Conservation (phyloP, 2,888 invertebrate genomes). For the Anagyrus pseudococci region DNA sequence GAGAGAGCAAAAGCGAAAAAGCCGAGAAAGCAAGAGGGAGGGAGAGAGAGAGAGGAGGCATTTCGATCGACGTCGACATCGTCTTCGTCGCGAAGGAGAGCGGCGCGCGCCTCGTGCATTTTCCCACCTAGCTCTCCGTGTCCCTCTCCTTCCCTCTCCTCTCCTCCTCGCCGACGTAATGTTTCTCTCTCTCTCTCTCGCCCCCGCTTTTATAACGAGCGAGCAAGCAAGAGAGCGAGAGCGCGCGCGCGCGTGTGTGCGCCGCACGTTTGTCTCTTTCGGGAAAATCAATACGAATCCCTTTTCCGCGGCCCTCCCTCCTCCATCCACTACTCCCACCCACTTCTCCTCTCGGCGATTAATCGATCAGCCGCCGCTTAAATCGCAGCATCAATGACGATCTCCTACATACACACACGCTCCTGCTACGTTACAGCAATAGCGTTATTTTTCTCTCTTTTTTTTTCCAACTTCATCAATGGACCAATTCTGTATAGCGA, state of each 20-base stretch:
- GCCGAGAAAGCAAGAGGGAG: background rate
- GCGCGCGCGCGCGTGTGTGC: slow-evolving; percentile 9
- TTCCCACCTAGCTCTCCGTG: slow-evolving; percentile 18
- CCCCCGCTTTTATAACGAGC: slow-evolving; percentile 3
- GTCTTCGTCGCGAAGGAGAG: slow-evolving; percentile 29
- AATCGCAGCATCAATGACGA: slow-evolving; percentile 6
- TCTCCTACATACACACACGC: slow-evolving; percentile 19
- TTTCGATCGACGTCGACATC: slow-evolving; percentile 33
- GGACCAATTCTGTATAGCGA: too few species aligned
- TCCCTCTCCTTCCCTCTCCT: slow-evolving; percentile 12
- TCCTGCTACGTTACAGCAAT: background rate
- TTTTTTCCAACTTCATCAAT: too few species aligned
- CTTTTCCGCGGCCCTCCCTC: slow-evolving; percentile 47
- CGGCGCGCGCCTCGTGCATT: slow-evolving; percentile 31
- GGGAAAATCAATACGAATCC: slow-evolving; percentile 58
- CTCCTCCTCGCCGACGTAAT: slow-evolving; percentile 12
- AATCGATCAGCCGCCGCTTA: slow-evolving; percentile 21
- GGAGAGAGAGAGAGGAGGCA: slow-evolving; percentile 7
- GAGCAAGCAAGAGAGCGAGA: background rate
- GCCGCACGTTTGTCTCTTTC: slow-evolving; percentile 42
- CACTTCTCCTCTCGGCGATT: too few species aligned
- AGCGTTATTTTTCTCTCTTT: too few species aligned
- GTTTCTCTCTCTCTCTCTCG: background rate
- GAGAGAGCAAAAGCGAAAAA: too few species aligned
- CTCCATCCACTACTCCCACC: too few species aligned